Base-by-base conservation (phyloP, 2,888 invertebrate species). In the Eilema caniola region DNA sequence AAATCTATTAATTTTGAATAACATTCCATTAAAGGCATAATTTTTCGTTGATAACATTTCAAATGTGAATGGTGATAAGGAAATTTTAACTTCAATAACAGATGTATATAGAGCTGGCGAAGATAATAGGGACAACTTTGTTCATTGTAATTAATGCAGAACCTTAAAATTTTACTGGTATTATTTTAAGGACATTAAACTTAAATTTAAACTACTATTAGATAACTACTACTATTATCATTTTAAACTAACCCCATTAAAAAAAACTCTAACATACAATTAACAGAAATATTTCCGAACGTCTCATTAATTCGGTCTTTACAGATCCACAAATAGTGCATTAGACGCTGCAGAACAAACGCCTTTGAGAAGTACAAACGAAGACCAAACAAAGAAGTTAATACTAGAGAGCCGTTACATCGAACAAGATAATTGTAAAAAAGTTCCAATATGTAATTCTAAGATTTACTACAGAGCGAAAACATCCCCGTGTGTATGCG, bases 341-440 rank as follows among this genome's bases (percentile, higher is more conserved):
- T 60, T 33, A 1, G 59, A 69, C 14, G 33, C n/a, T 16, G n/a
- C 25, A 14, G 66, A 67, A 53, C 37, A 57, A 12, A 20, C 8
- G 20, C 16, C 71, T 7, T 41, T 56, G 12, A 60, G 37, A 24
- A 41, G 10, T 20, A 3, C 73, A 67, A 37, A 79, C 23, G 84
- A 86, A n/a, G 86, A 89, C 10, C 78, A 78, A 12, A 68, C 85
- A 0, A 83, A 88, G 16, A 93, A 90, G 71, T 63, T 87, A 2
- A 75, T 89, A 10, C 77, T 94, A n/a, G 91, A 93, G 73, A 94
- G 94, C 71, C 84, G 88, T 0, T 93, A 88, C 77, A 89, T 95
- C 8, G 89, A 92, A 33, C 57, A 57, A 11, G 62, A 70, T 23
- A 67, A 25, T 5, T 5, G 5, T 47, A 56, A 65, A 80, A 23